Conservation (phyloP, 1,140 invertebrate species). For the Hyles euphorbiae region DNA sequence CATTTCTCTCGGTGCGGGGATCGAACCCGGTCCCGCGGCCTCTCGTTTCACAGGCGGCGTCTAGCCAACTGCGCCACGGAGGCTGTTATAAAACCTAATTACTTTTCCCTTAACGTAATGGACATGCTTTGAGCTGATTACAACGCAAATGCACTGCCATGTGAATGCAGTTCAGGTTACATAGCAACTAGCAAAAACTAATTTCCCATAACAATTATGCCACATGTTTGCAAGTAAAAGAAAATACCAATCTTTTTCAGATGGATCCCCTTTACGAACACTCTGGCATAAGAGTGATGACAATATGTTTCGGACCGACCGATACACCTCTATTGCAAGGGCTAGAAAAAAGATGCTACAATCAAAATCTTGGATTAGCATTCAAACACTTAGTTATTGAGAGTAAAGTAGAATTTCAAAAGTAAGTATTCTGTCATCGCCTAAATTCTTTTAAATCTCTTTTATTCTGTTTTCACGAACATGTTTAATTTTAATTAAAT, state of each 20-base stretch:
- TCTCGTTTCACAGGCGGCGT: no score
- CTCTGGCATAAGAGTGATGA: conserved; percentile 34
- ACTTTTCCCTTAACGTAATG: no score
- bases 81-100: no score
- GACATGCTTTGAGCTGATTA: no score
- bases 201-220: no score
- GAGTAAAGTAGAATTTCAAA: conserved; percentile 6
- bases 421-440: conserved; percentile 13
- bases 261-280: conserved; percentile 28
- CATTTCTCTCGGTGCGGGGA: no score
- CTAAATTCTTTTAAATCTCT: not conserved
- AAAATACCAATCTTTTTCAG: conserved; percentile 17
- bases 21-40: no score
- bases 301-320: conserved; percentile 34
- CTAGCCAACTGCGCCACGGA: no score
- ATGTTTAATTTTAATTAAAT: not conserved
- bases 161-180: no score
- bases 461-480: not conserved
- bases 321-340: conserved; percentile 30
- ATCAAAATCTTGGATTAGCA: conserved; percentile 15
- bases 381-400: not conserved
- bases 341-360: conserved; percentile 17
- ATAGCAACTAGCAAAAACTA: no score
- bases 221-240: not conserved
- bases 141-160: no score